phyloP scores from a whole-genome alignment of 2,797 vertebrate genomes.

The Enteromius viviparus region DNA sequence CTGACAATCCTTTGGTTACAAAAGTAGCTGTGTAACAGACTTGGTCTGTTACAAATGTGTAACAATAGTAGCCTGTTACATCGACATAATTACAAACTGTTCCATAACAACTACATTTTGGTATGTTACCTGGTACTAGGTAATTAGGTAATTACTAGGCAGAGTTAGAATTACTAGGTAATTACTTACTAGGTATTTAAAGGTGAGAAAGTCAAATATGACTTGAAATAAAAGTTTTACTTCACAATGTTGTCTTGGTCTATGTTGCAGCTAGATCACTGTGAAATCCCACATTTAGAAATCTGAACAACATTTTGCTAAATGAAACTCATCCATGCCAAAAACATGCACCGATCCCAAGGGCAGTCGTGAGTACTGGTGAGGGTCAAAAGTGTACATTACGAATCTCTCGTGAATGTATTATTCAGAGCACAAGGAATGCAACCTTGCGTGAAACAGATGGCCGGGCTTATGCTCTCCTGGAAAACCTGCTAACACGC shows the following conservation, averaged over 20 bases:
- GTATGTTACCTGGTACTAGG: too few species aligned
- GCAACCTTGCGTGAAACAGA: constrained; percentile 68
- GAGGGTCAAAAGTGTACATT: constrained; percentile 22
- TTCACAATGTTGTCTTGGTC: neutral
- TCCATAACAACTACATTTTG: too few species aligned
- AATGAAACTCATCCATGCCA: constrained; percentile 27
- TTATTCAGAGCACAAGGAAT: constrained; percentile 65
- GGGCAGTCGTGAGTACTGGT: constrained; percentile 9
- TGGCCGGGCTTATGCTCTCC: constrained; percentile 71
- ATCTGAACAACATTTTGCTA: neutral
- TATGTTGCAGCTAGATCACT: neutral
- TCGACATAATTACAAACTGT: neutral
- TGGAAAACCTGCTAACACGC: constrained; percentile 38
- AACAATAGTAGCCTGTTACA: neutral
- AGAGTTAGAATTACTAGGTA: too few species aligned
- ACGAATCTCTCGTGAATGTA: constrained; percentile 44
- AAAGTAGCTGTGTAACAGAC: too few species aligned
- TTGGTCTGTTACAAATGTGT: too few species aligned
- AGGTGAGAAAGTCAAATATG: neutral
- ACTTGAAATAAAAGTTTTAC: neutral
- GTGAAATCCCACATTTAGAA: neutral
- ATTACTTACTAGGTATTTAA: too few species aligned
- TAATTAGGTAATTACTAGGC: too few species aligned
- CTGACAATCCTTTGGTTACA: too few species aligned
- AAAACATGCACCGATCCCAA: constrained; percentile 36